Conservation (phyloP, 2,113 vertebrate species). For the Brevimyrus niger region DNA sequence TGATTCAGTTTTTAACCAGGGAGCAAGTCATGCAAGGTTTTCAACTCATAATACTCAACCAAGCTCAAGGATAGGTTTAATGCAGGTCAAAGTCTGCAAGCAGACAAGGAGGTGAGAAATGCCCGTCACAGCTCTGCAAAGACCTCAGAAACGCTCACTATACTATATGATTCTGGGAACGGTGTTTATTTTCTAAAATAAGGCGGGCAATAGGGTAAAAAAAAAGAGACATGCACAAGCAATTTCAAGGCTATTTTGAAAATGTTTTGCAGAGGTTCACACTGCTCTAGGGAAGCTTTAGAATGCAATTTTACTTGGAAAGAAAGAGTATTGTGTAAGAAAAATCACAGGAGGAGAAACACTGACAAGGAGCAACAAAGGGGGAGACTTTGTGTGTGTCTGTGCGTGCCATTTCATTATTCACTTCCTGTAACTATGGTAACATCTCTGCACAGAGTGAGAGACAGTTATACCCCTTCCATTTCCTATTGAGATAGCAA, state of each 20-base stretch:
- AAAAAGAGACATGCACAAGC: background rate
- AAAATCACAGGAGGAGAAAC: constrained; percentile 33
- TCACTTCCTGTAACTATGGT: constrained; percentile 71
- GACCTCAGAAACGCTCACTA: background rate
- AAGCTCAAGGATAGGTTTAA: constrained; percentile 16
- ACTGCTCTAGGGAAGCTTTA: constrained; percentile 39
- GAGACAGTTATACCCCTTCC: constrained; percentile 63
- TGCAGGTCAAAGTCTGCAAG: constrained; percentile 16
- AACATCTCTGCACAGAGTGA: constrained; percentile 66
- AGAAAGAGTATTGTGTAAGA: constrained; percentile 10
- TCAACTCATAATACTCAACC: background rate
- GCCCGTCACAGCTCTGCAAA: background rate
- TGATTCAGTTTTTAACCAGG: constrained; percentile 40
- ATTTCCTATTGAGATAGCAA: constrained; percentile 60
- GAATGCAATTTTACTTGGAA: constrained; percentile 35
- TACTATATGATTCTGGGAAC: background rate
- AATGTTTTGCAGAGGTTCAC: constrained; percentile 29
- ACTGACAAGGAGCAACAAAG: constrained; percentile 36
- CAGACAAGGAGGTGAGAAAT: background rate
- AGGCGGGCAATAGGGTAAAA: background rate
- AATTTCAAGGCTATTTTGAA: background rate
- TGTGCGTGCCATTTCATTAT: constrained; percentile 57
- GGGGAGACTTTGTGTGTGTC: constrained; percentile 10
- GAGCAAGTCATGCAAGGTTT: background rate
- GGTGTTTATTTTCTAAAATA: background rate